Percentiles rank a stretch among this genome's conserved stretches.
Conservation (phyloP, 2,797 vertebrate genomes). For the Poecile montanus region DNA sequence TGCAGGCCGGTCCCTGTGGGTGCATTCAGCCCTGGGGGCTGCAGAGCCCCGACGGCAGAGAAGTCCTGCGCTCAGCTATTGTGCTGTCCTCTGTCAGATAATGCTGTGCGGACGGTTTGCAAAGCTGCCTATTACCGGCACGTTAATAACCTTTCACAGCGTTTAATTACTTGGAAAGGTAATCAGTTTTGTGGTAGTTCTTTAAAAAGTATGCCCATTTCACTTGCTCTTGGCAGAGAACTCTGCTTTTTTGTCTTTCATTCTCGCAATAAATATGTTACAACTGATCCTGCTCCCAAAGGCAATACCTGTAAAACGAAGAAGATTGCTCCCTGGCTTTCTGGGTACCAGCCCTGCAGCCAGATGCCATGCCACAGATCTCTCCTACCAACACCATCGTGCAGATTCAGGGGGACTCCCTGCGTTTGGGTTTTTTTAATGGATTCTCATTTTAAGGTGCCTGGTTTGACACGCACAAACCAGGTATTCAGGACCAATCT, state of each 20-base stretch:
- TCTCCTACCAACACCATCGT: not conserved
- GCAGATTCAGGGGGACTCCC: not conserved
- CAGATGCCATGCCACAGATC: not conserved
- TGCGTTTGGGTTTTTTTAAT: accelerated
- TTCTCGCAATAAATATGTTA: slow-evolving; percentile 33
- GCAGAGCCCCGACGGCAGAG: not conserved
- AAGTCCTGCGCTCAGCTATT: not conserved
- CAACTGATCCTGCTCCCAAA: slow-evolving; percentile 38
- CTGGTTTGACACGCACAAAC: not conserved
- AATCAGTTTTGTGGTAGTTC: slow-evolving; percentile 59
- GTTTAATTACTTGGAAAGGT: slow-evolving; percentile 75
- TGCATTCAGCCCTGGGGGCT: not conserved
- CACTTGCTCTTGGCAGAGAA: slow-evolving; percentile 67
- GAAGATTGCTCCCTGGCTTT: not conserved
- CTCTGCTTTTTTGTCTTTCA: slow-evolving; percentile 38
- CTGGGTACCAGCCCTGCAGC: not conserved
- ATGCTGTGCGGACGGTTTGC: slow-evolving; percentile 60
- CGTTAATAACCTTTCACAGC: slow-evolving; percentile 71
- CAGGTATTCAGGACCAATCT: not conserved
- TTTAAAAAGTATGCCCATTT: slow-evolving; percentile 65
- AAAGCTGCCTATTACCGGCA: slow-evolving; percentile 63
- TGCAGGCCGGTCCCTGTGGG: not conserved
- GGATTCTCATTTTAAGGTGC: not conserved
- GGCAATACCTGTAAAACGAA: slow-evolving; percentile 25
- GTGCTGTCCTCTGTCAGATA: not conserved